phyloP scores from a whole-genome alignment of 2,888 invertebrate genomes.

The Drosophila paucipuncta region DNA sequence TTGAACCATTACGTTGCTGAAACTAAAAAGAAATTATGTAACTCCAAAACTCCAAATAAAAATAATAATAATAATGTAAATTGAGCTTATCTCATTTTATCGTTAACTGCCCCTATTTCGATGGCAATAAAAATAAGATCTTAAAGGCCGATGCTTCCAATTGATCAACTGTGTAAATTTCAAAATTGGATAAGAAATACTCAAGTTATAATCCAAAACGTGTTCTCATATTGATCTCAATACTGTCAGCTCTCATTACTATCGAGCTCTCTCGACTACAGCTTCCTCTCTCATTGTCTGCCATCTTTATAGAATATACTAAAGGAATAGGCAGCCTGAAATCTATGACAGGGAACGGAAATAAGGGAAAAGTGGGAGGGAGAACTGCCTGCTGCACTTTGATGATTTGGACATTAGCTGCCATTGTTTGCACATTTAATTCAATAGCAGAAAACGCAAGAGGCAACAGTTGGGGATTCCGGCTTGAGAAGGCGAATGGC shows the following conservation, averaged over 20 bases:
- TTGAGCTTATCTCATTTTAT: not conserved
- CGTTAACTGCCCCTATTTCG: not conserved
- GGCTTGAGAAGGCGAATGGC: slow-evolving; percentile 39
- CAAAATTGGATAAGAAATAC: not conserved
- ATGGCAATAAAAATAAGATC: not conserved
- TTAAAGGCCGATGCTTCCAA: not conserved
- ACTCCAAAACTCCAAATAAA: not conserved
- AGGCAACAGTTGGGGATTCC: not conserved
- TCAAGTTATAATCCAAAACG: not conserved
- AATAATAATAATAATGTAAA: not conserved
- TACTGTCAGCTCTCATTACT: not conserved
- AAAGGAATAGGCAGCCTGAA: not conserved
- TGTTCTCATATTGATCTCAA: not conserved
- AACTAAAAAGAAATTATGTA: not conserved
- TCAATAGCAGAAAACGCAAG: slow-evolving; percentile 9
- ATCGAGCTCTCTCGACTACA: not conserved
- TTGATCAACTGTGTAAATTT: not conserved
- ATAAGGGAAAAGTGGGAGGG: slow-evolving; percentile 10
- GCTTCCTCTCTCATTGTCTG: not conserved
- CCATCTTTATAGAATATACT: not conserved
- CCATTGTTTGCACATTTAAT: slow-evolving; percentile 40
- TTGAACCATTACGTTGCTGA: not conserved
- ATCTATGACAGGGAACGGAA: slow-evolving; percentile 9
- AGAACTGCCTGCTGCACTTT: slow-evolving; percentile 30
- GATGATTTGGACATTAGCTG: slow-evolving; percentile 54